Conservation (phyloP, 2,888 invertebrate species). For the Erebia aethiops region DNA sequence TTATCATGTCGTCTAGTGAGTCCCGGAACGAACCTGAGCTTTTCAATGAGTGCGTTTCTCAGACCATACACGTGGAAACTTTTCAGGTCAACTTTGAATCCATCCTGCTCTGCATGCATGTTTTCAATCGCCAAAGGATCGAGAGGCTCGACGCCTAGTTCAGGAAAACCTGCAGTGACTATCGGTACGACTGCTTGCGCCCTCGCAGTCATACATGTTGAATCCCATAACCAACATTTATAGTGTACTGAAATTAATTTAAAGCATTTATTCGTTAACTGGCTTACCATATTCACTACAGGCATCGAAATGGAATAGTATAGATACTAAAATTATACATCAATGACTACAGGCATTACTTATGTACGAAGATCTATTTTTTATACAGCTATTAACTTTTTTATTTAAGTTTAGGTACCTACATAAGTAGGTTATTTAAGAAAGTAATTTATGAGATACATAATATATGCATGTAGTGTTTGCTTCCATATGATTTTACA, state of each 20-base stretch:
- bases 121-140: slow-evolving; percentile 19
- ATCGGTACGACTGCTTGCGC: not conserved
- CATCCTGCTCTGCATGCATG: slow-evolving; percentile 4
- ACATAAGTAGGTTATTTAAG: too few species aligned
- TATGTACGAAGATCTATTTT: too few species aligned
- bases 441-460: too few species aligned
- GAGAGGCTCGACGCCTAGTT: slow-evolving; percentile 5
- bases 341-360: too few species aligned
- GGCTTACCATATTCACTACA: too few species aligned
- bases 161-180: not conserved
- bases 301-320: too few species aligned
- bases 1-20: too few species aligned
- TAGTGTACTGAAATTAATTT: not conserved
- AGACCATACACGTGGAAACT: slow-evolving; percentile 1
- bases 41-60: slow-evolving; percentile 3
- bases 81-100: slow-evolving; percentile 1
- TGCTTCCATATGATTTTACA: too few species aligned
- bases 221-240: slow-evolving; percentile 17
- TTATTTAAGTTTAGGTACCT: too few species aligned
- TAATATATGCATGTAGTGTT: too few species aligned
- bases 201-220: slow-evolving; percentile 1
- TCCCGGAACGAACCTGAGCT: not conserved
- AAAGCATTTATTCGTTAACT: not conserved
- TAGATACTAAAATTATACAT: too few species aligned
- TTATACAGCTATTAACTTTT: too few species aligned